These are phyloP conservation scores for Patella caerulea DNA, from an alignment of 2,888 invertebrate genomes.

Conservation along the genomic window DNA sequence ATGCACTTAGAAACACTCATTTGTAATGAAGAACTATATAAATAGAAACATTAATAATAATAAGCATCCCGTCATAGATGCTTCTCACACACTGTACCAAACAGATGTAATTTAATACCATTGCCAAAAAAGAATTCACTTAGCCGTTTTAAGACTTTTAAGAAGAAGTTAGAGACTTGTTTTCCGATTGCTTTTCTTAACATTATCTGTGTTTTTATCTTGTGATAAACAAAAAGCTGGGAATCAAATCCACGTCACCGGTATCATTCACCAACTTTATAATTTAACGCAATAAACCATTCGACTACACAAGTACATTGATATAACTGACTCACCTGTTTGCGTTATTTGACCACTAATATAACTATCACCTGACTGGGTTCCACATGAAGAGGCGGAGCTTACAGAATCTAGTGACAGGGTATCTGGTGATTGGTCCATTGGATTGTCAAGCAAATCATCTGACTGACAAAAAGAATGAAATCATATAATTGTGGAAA, in stretches of 20 bases:
- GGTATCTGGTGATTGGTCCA: conserved; percentile 29
- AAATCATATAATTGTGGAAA: too few relatives aligned
- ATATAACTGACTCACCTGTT: conserved; percentile 12
- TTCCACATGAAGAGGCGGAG: conserved; percentile 38
- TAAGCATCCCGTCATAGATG: too few relatives aligned
- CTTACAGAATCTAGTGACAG: conserved; percentile 38
- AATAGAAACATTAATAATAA: background rate
- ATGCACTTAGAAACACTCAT: too few relatives aligned
- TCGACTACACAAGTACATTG: too few relatives aligned
- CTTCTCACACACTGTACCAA: too few relatives aligned
- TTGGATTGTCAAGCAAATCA: conserved; percentile 2
- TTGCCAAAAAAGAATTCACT: background rate
- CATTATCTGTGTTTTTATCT: too few relatives aligned
- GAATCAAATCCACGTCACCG: too few relatives aligned
- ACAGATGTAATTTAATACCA: too few relatives aligned
- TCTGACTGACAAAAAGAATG: background rate
- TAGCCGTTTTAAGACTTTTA: background rate
- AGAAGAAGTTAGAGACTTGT: background rate
- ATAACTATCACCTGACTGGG: conserved; percentile 32
- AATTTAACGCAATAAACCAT: too few relatives aligned
- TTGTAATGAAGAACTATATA: background rate
- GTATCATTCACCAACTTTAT: too few relatives aligned
- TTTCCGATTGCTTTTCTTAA: background rate
- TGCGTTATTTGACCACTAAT: conserved; percentile 23
- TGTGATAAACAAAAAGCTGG: too few relatives aligned